Conservation (phyloP, 2,797 vertebrate species). For the Strix occidentalis region DNA sequence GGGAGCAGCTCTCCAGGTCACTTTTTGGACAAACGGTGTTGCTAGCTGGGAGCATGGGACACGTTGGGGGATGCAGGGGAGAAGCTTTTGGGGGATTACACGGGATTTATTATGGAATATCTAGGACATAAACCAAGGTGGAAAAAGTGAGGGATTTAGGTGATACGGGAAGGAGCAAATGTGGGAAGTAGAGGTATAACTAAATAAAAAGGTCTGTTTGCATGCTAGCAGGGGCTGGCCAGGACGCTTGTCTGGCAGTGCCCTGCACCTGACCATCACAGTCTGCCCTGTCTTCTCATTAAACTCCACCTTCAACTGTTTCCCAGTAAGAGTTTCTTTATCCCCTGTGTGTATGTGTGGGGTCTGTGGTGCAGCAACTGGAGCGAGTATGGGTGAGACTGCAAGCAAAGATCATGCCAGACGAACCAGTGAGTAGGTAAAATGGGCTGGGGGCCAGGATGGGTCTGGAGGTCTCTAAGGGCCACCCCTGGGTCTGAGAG, state of each 20-base stretch:
- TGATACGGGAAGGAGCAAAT: not conserved
- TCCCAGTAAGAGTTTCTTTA: not conserved
- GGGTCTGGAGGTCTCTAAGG: not conserved
- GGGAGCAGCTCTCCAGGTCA: not conserved
- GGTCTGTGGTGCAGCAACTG: not conserved
- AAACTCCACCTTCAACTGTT: not conserved
- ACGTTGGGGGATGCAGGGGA: rapidly evolving
- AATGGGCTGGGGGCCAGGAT: not conserved
- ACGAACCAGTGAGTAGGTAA: not conserved
- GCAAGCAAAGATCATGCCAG: not conserved
- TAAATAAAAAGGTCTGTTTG: not conserved
- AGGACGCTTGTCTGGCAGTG: not conserved
- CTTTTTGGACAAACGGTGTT: not conserved
- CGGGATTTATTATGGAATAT: not conserved
- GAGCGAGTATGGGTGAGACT: not conserved
- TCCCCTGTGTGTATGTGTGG: too few species aligned
- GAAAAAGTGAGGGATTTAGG: not conserved
- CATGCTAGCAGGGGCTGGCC: not conserved
- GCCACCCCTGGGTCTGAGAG: not conserved
- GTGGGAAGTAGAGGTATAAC: not conserved
- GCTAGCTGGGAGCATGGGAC: not conserved
- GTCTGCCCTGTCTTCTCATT: not conserved
- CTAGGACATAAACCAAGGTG: not conserved
- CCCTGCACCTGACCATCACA: not conserved
- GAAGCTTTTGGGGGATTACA: not conserved